phyloP scores from a whole-genome alignment of 2,888 invertebrate genomes.

The Ectropis crepuscularia region DNA sequence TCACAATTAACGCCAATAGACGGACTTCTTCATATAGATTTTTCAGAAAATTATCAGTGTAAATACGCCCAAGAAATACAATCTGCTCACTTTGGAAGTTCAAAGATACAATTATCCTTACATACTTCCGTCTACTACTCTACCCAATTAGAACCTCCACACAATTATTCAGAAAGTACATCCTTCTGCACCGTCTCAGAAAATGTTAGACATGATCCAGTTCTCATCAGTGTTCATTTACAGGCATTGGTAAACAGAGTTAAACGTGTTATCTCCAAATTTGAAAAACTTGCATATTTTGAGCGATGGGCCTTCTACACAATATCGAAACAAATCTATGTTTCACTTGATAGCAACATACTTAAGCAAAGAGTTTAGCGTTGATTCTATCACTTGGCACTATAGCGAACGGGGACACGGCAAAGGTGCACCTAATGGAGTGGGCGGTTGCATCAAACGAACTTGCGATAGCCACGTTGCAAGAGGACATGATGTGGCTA shows the following conservation, averaged over 20 bases:
- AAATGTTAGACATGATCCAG: neutral
- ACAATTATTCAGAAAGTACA: neutral
- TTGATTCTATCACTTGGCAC: neutral
- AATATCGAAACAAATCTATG: neutral
- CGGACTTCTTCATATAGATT: slow-evolving; percentile 35
- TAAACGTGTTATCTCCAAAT: neutral
- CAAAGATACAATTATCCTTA: neutral
- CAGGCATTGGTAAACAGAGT: neutral
- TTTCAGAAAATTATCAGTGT: slow-evolving; percentile 15
- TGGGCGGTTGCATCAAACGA: neutral
- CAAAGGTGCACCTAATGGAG: neutral
- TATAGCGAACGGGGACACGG: neutral
- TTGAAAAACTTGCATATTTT: neutral
- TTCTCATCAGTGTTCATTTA: neutral
- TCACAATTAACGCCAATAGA: neutral
- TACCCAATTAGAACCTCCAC: neutral
- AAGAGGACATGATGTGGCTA: neutral
- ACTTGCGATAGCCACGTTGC: neutral
- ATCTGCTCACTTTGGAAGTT: neutral
- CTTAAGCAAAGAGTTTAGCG: neutral
- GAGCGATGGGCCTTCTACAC: neutral
- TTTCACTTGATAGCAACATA: neutral
- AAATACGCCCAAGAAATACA: neutral
- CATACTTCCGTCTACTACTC: neutral
- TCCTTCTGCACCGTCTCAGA: neutral